phyloP scores from a whole-genome alignment of 2,888 invertebrate species.

The Cheilosia urbana region DNA sequence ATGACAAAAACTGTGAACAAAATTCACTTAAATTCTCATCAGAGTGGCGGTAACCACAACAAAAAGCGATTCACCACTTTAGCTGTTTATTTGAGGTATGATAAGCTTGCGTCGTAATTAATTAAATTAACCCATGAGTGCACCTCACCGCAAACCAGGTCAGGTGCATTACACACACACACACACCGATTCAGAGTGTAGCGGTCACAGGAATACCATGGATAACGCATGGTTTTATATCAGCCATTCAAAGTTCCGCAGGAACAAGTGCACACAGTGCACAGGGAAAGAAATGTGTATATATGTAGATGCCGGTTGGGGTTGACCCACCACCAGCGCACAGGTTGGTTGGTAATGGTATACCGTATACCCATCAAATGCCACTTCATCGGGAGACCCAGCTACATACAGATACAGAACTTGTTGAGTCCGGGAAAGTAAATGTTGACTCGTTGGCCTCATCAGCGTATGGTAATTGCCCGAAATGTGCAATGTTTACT shows the following conservation, averaged over 20 bases:
- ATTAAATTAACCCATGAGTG: slow-evolving; percentile 71
- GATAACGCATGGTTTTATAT: neutral
- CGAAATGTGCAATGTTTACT: slow-evolving; percentile 72
- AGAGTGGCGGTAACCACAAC: slow-evolving; percentile 44
- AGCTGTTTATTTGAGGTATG: slow-evolving; percentile 73
- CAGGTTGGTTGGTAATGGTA: neutral
- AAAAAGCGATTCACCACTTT: slow-evolving; percentile 69
- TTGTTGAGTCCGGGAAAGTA: slow-evolving; percentile 64
- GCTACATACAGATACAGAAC: slow-evolving; percentile 28
- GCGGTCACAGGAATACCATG: slow-evolving; percentile 9
- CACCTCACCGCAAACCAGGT: slow-evolving; percentile 51
- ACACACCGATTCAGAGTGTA: neutral
- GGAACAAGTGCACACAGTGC: neutral
- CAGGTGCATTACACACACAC: slow-evolving; percentile 66
- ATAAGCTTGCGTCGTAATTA: slow-evolving; percentile 72
- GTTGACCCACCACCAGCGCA: neutral
- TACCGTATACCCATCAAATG: slow-evolving; percentile 27
- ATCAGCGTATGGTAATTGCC: slow-evolving; percentile 71
- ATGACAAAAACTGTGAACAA: slow-evolving; percentile 7
- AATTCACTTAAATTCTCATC: slow-evolving; percentile 58
- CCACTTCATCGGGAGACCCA: slow-evolving; percentile 10
- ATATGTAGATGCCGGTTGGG: too few relatives aligned
- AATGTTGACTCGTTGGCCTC: slow-evolving; percentile 67
- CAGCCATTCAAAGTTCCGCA: neutral
- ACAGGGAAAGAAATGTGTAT: neutral